Base-by-base conservation (phyloP, 92 coral and sea anemone species). In the Umimayanthus chanpuru region DNA sequence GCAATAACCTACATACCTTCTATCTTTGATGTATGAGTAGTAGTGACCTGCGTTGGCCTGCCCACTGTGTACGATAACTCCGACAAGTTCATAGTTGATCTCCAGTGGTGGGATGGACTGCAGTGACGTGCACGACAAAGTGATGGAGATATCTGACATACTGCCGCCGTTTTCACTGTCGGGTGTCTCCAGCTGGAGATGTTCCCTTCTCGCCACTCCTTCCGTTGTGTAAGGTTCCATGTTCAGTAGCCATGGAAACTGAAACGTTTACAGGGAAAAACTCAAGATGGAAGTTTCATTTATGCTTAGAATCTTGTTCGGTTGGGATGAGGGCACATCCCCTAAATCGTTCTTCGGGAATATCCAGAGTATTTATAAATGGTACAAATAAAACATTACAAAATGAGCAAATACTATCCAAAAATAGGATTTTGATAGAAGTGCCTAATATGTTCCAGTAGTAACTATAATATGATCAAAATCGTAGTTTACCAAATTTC, bases 141-240 rank as follows among this genome's bases (percentile, higher is more conserved):
- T 85, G 89, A 86, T 84, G 21, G 92, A 88, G 58, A 94, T 92
- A 79, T 94, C 96, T 9, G 96, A 81, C 41, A 89, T 70, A 77
- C 96, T 95, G 75, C 98, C 98, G 78, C 82, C 86, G 47, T 90
- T 95, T 43, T 94, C 91, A 80, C 86, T 90, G 39, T 90, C 91
- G 65, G 91, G 91, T 12, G 80, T 64, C 32, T 90, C 87, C 0
- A 78, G 80, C 72, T 56, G 84, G 23, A 84, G 72, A 30, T 92
- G 91, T 71, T 95, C 96, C 4, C 98, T 88, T 66, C 96, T 89
- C 11, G 94, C 91, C 77, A 95, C 98, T 2, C 98, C 98, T 44
- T 93, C 98, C 4, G 92, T 90, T 12, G 98, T 95, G 93, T 95
- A 95, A 25, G 98, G 98, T 67, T 95, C 98, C 98, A 95, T 95